Percentiles rank a stretch among this genome's conserved stretches.
phyloP scores from a whole-genome alignment of 2,113 vertebrate species.

The Atrichornis clamosus region DNA sequence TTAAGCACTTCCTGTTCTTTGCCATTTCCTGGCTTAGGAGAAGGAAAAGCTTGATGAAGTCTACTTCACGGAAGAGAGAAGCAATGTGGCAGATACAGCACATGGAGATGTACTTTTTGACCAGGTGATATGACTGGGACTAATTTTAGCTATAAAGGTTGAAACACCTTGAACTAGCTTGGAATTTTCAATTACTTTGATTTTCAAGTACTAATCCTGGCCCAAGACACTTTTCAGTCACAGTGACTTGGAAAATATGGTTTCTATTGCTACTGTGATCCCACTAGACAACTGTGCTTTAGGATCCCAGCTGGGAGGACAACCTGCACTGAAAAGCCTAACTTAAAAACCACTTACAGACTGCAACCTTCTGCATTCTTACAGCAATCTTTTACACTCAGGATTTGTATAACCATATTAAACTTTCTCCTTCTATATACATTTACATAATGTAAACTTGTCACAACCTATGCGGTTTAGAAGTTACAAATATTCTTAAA shows the following conservation, averaged over 20 bases:
- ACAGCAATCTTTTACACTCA: neutral
- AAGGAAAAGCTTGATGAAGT: neutral
- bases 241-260: neutral
- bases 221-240: neutral
- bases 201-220: neutral
- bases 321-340: neutral
- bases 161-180: neutral
- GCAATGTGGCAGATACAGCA: neutral
- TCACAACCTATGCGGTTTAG: neutral
- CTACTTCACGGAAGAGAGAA: neutral
- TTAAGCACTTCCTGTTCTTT: neutral
- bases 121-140: neutral
- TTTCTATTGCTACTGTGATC: neutral
- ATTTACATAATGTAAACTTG: neutral
- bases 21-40: neutral
- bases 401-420: neutral
- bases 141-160: neutral
- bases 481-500: neutral
- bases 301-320: neutral
- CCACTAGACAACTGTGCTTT: neutral
- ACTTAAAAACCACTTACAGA: neutral
- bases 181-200: neutral
- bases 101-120: neutral
- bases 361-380: neutral
- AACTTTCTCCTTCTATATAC: neutral